Conservation (phyloP, 2,797 vertebrate species). For the Poecilia wingei region DNA sequence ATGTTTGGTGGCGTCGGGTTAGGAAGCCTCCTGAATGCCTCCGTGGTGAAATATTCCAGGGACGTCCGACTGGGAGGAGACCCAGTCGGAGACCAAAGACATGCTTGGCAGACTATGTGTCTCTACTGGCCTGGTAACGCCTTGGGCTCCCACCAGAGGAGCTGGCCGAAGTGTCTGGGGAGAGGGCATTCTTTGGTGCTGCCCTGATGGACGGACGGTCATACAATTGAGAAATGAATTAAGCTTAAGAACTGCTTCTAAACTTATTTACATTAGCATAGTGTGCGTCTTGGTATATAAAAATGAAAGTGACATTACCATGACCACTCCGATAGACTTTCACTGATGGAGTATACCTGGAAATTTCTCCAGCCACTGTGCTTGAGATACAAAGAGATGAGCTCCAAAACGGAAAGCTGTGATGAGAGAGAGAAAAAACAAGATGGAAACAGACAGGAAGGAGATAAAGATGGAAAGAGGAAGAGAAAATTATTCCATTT, state of each 20-base stretch:
- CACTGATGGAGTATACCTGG: constrained; percentile 31
- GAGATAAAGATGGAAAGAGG: constrained; percentile 34
- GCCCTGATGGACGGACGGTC: too few species aligned
- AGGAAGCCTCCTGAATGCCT: too few species aligned
- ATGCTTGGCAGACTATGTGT: too few species aligned
- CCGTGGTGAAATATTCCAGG: too few species aligned
- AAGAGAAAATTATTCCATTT: constrained; percentile 52
- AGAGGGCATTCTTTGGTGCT: background rate
- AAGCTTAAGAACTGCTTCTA: background rate
- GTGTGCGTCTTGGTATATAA: background rate
- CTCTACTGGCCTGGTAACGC: too few species aligned
- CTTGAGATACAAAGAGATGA: constrained; percentile 12
- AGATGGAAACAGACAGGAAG: constrained; percentile 27
- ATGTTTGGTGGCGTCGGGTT: too few species aligned
- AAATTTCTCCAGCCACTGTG: constrained; percentile 27
- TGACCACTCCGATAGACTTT: background rate
- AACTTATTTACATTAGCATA: background rate
- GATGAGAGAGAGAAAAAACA: constrained; percentile 21
- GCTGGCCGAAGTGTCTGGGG: background rate
- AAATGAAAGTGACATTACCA: background rate
- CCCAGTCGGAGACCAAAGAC: too few species aligned
- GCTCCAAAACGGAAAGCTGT: background rate
- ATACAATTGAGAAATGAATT: background rate
- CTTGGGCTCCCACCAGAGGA: background rate
- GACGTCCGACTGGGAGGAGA: too few species aligned